These are phyloP conservation scores for Heliconius hewitsoni DNA, from an alignment of 1,140 invertebrate species.

Conservation along the genomic window DNA sequence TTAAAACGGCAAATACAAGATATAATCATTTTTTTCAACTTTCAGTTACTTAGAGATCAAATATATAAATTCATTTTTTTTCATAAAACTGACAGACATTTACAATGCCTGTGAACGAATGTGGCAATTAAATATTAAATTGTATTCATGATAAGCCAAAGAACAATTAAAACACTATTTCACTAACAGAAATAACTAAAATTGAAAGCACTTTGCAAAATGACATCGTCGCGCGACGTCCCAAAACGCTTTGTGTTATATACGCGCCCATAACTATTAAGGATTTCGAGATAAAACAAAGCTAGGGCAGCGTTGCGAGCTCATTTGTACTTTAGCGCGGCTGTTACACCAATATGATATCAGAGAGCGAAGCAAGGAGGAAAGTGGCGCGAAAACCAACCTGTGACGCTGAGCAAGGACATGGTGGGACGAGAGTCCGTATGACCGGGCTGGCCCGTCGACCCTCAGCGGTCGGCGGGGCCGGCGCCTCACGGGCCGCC, in stretches of 20 bases:
- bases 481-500: conserved; percentile 76
- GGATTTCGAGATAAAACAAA: conserved; percentile 44
- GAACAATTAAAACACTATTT: background rate
- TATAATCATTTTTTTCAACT: too few species aligned
- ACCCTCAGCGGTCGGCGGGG: conserved; percentile 76
- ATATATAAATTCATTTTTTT: background rate
- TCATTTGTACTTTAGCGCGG: background rate
- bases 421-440: conserved; percentile 71
- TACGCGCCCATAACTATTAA: conserved; percentile 57
- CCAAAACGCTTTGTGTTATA: conserved; percentile 26
- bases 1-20: background rate
- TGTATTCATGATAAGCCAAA: background rate
- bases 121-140: background rate
- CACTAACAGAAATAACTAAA: conserved; percentile 7
- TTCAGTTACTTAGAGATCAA: background rate
- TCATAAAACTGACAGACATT: background rate
- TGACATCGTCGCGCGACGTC: background rate
- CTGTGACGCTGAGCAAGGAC: conserved; percentile 82
- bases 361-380: background rate
- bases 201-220: conserved; percentile 15
- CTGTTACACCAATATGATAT: background rate
- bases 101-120: too few species aligned
- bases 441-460: conserved; percentile 71
- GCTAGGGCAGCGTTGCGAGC: conserved; percentile 8
- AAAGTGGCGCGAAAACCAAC: conserved; percentile 58